These are phyloP conservation scores for Drosophila fulvimacula DNA, from an alignment of 2,888 invertebrate species.

Conservation along the genomic window DNA sequence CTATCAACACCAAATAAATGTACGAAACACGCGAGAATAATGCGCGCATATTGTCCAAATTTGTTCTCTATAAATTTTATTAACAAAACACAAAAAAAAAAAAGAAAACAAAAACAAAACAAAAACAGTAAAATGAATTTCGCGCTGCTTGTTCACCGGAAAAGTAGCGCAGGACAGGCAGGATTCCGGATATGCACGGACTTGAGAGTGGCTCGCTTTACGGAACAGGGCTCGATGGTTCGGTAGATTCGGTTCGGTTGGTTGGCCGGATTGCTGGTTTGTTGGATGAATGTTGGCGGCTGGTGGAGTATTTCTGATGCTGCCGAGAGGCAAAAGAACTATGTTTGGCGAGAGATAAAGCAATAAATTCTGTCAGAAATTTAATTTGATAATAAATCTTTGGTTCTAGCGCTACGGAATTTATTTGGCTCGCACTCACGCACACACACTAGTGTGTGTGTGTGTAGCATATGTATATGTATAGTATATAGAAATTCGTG, in stretches of 20 bases:
- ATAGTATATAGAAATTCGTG: slow-evolving; percentile 68
- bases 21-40: slow-evolving; percentile 72
- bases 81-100: slow-evolving; percentile 60
- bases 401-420: slow-evolving; percentile 85
- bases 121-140: slow-evolving; percentile 59
- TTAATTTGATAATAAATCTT: slow-evolving; percentile 86
- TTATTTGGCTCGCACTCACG: slow-evolving; percentile 83
- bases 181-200: slow-evolving; percentile 53
- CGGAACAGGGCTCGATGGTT: slow-evolving; percentile 32
- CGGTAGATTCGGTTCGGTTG: slow-evolving; percentile 21
- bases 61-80: slow-evolving; percentile 82
- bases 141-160: slow-evolving; percentile 58
- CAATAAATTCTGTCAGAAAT: slow-evolving; percentile 86
- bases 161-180: slow-evolving; percentile 34
- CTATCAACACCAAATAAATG: slow-evolving; percentile 55
- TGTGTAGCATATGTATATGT: slow-evolving; percentile 28
- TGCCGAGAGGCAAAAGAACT: slow-evolving; percentile 83
- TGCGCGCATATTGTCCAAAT: slow-evolving; percentile 81
- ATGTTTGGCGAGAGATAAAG: slow-evolving; percentile 85
- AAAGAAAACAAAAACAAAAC: slow-evolving; percentile 26
- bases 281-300: slow-evolving; percentile 48
- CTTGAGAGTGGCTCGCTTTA: slow-evolving; percentile 53
- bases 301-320: slow-evolving; percentile 59
- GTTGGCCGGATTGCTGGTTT: slow-evolving; percentile 25
- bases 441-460: slow-evolving; percentile 48